Evolutionary conservation across 2,888 invertebrate genomes (phyloP).

Genomic region (Tenthredo distinguenda): DNA sequence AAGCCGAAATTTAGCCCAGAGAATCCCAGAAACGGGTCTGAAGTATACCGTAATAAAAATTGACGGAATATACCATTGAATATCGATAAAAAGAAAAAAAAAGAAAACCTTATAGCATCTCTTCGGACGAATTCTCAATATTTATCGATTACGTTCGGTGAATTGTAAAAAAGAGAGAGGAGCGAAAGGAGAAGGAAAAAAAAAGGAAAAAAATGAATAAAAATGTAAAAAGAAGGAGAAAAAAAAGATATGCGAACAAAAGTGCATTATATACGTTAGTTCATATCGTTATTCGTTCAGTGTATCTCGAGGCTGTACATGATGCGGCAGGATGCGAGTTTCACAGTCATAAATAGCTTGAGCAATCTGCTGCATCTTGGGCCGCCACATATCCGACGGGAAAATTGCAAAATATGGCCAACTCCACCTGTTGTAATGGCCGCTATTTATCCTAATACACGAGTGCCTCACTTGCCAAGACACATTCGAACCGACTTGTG

Average conservation of each 20-base stretch:
- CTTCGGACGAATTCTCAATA: neutral
- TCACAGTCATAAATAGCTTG: slow-evolving; percentile 66
- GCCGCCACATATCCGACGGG: slow-evolving; percentile 65
- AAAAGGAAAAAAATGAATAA: neutral
- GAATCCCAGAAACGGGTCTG: neutral
- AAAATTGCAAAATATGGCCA: slow-evolving; percentile 71
- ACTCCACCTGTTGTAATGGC: slow-evolving; percentile 71
- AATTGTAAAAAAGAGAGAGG: neutral
- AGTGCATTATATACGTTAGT: neutral
- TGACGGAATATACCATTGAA: neutral
- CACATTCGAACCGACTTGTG: neutral
- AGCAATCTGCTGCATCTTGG: slow-evolving; percentile 67
- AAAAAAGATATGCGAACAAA: neutral
- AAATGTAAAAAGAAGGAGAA: too few species aligned
- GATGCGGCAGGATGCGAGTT: slow-evolving; percentile 60
- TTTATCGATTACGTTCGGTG: neutral
- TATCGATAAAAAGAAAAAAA: neutral
- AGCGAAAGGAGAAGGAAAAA: neutral
- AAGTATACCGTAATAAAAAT: neutral
- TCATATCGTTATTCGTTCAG: slow-evolving; percentile 22
- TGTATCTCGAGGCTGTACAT: slow-evolving; percentile 44
- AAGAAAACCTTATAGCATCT: neutral
- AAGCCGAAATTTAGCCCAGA: neutral
- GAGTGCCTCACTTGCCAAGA: slow-evolving; percentile 50
- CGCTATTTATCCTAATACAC: slow-evolving; percentile 71